Percentiles rank a stretch among this genome's conserved stretches.
These are phyloP conservation scores for Pyrrhia umbra DNA, from an alignment of 2,888 invertebrate genomes.

Conservation along the genomic window DNA sequence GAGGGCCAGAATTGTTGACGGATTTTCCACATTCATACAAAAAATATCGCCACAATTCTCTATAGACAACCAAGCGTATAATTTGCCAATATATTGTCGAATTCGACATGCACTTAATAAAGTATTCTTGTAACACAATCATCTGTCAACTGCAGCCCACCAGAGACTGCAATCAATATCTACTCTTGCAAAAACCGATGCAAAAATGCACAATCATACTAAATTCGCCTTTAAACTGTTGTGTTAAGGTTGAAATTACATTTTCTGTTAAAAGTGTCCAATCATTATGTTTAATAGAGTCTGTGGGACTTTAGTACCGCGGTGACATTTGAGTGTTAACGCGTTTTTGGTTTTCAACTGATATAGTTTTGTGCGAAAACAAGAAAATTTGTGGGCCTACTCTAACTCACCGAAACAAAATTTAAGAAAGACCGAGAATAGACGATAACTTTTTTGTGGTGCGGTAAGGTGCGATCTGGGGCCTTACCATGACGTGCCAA, in stretches of 20 bases:
- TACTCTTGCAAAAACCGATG: neutral
- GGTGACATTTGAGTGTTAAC: slow-evolving; percentile 54
- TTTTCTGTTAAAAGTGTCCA: slow-evolving; percentile 56
- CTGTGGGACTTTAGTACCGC: slow-evolving; percentile 40
- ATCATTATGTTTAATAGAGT: slow-evolving; percentile 69
- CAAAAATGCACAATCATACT: neutral
- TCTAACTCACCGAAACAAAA: too few species aligned
- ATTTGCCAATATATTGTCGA: slow-evolving; percentile 45
- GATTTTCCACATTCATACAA: slow-evolving; percentile 7
- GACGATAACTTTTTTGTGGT: too few species aligned
- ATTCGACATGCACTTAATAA: slow-evolving; percentile 57
- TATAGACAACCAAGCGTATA: slow-evolving; percentile 49
- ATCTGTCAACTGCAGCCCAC: slow-evolving; percentile 63
- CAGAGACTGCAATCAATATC: slow-evolving; percentile 43
- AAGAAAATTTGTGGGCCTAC: too few species aligned
- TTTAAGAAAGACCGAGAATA: too few species aligned
- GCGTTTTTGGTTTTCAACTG: slow-evolving; percentile 33
- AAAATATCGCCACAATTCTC: slow-evolving; percentile 31
- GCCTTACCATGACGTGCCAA: too few species aligned
- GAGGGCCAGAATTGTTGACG: too few species aligned
- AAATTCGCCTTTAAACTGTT: neutral
- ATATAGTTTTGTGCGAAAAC: neutral
- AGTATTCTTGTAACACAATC: slow-evolving; percentile 53
- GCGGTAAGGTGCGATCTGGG: too few species aligned
- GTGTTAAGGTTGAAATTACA: slow-evolving; percentile 42